phyloP scores from a whole-genome alignment of 2,797 vertebrate species.

The Octomys mimax region DNA sequence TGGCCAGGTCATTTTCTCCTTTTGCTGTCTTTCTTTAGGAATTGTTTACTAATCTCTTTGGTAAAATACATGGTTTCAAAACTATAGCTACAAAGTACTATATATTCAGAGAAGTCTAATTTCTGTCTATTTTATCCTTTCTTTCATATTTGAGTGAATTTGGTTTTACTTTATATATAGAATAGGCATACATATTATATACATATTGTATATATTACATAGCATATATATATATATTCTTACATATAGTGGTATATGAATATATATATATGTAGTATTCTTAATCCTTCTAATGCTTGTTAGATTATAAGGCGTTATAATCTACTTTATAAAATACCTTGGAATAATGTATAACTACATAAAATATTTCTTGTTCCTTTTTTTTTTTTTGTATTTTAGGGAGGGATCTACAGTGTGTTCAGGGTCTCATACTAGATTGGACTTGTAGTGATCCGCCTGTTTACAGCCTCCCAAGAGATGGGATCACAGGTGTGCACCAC shows the following conservation, averaged over 20 bases:
- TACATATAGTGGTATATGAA: not conserved
- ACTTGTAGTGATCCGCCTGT: no score
- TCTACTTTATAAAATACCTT: not conserved
- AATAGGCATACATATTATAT: not conserved
- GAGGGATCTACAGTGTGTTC: no score
- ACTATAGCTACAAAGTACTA: not conserved
- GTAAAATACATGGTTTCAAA: conserved; percentile 11
- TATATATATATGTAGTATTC: not conserved
- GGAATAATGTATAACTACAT: not conserved
- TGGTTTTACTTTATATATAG: not conserved
- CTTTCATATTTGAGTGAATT: not conserved
- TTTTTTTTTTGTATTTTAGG: not conserved
- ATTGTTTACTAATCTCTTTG: not conserved
- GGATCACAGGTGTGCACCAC: no score
- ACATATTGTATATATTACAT: not conserved
- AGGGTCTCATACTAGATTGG: no score
- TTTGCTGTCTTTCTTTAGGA: not conserved
- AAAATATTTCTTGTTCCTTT: not conserved
- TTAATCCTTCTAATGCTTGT: not conserved
- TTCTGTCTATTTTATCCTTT: not conserved
- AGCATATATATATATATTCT: not conserved
- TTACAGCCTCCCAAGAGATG: no score
- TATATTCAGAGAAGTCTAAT: not conserved
- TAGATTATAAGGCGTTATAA: not conserved
- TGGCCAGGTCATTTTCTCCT: not conserved